phyloP scores from a whole-genome alignment of 2,113 vertebrate species.

The Thomomys bottae region DNA sequence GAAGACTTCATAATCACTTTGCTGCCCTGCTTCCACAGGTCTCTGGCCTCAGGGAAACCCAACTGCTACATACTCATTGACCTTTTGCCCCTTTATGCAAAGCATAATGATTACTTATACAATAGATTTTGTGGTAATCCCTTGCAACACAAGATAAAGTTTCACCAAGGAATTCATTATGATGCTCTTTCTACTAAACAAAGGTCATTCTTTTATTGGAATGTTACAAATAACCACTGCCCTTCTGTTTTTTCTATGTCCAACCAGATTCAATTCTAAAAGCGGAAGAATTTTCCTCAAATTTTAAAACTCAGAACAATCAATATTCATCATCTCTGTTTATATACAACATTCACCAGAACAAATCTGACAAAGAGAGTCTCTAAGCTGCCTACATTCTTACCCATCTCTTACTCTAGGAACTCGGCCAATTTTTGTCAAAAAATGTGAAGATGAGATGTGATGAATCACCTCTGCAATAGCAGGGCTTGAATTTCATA shows the following conservation, averaged over 20 bases:
- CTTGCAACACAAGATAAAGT: background rate
- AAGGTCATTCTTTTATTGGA: background rate
- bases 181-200: background rate
- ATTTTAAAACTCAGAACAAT: constrained; percentile 7
- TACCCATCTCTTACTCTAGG: constrained; percentile 75
- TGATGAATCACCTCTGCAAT: constrained; percentile 9
- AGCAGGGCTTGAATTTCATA: background rate
- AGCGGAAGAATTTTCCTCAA: constrained; percentile 36
- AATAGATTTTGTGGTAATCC: background rate
- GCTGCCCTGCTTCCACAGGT: background rate
- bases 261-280: constrained; percentile 49
- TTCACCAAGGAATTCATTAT: background rate
- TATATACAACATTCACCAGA: constrained; percentile 50
- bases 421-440: constrained; percentile 59
- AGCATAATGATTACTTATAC: background rate
- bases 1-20: background rate
- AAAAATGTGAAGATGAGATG: constrained; percentile 41
- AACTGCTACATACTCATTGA: background rate
- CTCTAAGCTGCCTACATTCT: constrained; percentile 73
- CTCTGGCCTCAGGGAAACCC: background rate
- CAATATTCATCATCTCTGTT: constrained; percentile 62
- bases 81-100: background rate
- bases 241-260: constrained; percentile 30
- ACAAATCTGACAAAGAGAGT: constrained; percentile 72
- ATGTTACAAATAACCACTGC: background rate